Evolutionary conservation across 2,113 vertebrate genomes (phyloP).

Genomic region (Ochotona curzoniae): DNA sequence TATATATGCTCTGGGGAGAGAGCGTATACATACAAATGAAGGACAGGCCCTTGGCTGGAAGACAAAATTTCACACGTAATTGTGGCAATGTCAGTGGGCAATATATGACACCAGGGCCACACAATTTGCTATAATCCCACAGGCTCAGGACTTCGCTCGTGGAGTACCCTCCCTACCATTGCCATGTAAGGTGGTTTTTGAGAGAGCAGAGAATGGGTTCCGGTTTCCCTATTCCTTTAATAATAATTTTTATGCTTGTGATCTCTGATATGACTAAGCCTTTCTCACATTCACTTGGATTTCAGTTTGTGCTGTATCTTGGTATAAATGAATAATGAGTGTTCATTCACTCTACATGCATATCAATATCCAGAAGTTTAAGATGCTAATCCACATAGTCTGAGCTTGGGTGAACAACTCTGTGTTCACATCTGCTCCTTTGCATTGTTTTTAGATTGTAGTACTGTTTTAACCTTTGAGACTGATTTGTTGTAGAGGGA

Average conservation of each 20-base stretch:
- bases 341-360: neutral
- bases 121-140: neutral
- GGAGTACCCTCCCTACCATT: neutral
- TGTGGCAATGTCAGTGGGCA: neutral
- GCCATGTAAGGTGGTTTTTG: neutral
- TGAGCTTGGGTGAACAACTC: neutral
- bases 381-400: neutral
- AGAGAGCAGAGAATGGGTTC: neutral
- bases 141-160: neutral
- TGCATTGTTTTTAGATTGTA: slow-evolving; percentile 18
- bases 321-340: slow-evolving; percentile 3
- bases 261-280: slow-evolving; percentile 14
- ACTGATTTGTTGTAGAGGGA: slow-evolving; percentile 5
- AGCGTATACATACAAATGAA: slow-evolving; percentile 26
- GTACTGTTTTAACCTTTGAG: neutral
- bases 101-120: neutral
- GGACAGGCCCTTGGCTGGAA: neutral
- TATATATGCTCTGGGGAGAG: slow-evolving; percentile 48
- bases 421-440: neutral
- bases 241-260: neutral
- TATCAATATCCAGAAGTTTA: neutral
- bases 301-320: slow-evolving; percentile 5
- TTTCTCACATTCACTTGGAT: slow-evolving; percentile 17
- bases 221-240: slow-evolving; percentile 1
- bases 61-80: slow-evolving; percentile 19